Percentiles rank a stretch among this genome's conserved stretches.
Conservation (phyloP, 2,797 vertebrate genomes). For the Carduelis carduelis region DNA sequence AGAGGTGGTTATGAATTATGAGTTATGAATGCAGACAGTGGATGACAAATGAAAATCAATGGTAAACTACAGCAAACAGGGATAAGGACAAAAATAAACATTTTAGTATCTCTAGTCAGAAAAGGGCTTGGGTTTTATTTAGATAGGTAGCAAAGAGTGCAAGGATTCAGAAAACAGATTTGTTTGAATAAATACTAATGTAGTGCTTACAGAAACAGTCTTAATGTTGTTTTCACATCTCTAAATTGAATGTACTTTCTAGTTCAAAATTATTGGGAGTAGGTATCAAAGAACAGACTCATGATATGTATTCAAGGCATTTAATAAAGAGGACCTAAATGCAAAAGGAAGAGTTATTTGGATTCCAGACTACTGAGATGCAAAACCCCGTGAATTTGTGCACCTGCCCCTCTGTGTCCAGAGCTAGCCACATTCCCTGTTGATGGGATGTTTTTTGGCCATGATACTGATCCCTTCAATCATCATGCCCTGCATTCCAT, state of each 20-base stretch:
- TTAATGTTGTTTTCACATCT: background rate
- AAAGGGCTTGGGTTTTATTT: background rate
- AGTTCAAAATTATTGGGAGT: background rate
- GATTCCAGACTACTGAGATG: background rate
- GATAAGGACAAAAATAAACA: background rate
- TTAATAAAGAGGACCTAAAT: background rate
- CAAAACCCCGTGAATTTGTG: background rate
- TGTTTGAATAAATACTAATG: background rate
- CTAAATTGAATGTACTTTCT: background rate
- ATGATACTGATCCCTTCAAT: background rate
- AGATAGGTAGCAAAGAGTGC: background rate
- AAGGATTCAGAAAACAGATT: background rate
- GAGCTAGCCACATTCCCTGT: background rate
- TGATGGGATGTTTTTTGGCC: background rate
- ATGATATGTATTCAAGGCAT: accelerated
- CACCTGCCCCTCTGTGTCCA: background rate
- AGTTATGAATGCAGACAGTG: background rate
- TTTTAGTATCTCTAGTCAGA: background rate
- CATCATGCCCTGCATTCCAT: accelerated
- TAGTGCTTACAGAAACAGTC: background rate
- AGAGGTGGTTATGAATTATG: background rate
- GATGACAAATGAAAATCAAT: conserved; percentile 16
- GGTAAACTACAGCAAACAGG: background rate
- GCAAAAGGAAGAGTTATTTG: background rate
- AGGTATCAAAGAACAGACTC: background rate